Percentiles rank a stretch among this genome's conserved stretches.
phyloP scores from a whole-genome alignment of 2,888 invertebrate genomes.

The Andrena trimmerana region DNA sequence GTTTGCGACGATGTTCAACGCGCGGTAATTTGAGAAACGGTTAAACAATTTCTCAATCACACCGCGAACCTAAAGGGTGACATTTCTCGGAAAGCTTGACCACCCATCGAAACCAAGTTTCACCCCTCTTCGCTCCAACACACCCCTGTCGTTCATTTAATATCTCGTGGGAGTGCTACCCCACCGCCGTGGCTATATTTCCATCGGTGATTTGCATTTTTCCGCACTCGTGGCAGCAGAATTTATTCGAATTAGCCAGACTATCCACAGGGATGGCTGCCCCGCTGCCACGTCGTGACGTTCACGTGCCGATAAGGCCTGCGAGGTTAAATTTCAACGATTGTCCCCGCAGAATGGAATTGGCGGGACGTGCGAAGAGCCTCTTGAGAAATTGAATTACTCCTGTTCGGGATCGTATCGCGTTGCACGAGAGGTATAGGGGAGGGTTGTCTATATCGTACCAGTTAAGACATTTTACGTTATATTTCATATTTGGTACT shows the following conservation, averaged over 20 bases:
- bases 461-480: too few relatives aligned
- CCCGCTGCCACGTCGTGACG: not conserved
- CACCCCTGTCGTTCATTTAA: not conserved
- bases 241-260: slow-evolving; percentile 28
- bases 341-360: slow-evolving; percentile 36
- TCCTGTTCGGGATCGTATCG: slow-evolving; percentile 63
- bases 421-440: slow-evolving; percentile 53
- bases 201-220: slow-evolving; percentile 20
- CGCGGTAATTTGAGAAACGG: too few relatives aligned
- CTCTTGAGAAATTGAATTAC: slow-evolving; percentile 76
- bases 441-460: too few relatives aligned
- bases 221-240: not conserved
- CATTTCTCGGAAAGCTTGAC: not conserved
- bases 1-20: too few relatives aligned
- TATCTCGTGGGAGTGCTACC: not conserved
- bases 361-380: slow-evolving; percentile 54
- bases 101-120: not conserved
- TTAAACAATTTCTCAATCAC: too few relatives aligned
- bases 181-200: not conserved
- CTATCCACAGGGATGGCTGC: slow-evolving; percentile 13
- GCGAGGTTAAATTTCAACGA: slow-evolving; percentile 42
- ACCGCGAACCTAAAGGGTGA: too few relatives aligned
- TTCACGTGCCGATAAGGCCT: slow-evolving; percentile 14
- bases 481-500: too few relatives aligned
- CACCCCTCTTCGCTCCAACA: too few relatives aligned